A percentile compares a stretch with the other conserved stretches of the same genome.
These are phyloP conservation scores for Brachynemurus nebulosus DNA, from an alignment of 2,888 invertebrate genomes.

Conservation along the genomic window DNA sequence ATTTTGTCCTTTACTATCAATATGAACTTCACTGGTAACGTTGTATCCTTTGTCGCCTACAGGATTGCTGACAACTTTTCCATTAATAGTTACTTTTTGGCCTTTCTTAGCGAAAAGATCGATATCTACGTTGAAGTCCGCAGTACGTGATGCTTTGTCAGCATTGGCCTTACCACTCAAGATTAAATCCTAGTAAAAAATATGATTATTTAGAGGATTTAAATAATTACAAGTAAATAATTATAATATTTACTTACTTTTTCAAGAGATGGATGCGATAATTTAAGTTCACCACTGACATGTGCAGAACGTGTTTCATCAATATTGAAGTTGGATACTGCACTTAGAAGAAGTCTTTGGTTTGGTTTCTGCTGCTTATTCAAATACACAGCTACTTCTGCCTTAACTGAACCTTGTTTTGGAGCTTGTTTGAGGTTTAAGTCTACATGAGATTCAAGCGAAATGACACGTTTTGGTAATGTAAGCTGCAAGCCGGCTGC, in stretches of 20 bases:
- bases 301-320: conserved; percentile 34
- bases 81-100: conserved; percentile 37
- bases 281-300: conserved; percentile 41
- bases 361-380: conserved; percentile 57
- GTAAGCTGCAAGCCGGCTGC: conserved; percentile 48
- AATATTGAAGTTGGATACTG: conserved; percentile 37
- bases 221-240: conserved; percentile 8
- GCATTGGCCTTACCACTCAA: conserved; percentile 33
- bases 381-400: conserved; percentile 49
- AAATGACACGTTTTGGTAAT: conserved; percentile 52
- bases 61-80: conserved; percentile 22
- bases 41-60: conserved; percentile 29
- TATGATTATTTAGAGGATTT: too few relatives aligned
- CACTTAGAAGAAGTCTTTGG: conserved; percentile 46
- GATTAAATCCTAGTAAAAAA: conserved; percentile 32
- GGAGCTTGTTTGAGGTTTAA: conserved; percentile 19
- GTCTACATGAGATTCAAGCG: conserved; percentile 37
- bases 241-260: conserved; percentile 34
- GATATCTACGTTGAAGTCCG: conserved; percentile 33
- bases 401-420: conserved; percentile 41
- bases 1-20: conserved; percentile 35
- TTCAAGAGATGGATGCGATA: conserved; percentile 51
- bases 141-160: conserved; percentile 27
- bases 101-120: conserved; percentile 45
- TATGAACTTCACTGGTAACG: conserved; percentile 27